Base-by-base conservation (phyloP, 1,140 invertebrate genomes). In the Micrasema minimum region DNA sequence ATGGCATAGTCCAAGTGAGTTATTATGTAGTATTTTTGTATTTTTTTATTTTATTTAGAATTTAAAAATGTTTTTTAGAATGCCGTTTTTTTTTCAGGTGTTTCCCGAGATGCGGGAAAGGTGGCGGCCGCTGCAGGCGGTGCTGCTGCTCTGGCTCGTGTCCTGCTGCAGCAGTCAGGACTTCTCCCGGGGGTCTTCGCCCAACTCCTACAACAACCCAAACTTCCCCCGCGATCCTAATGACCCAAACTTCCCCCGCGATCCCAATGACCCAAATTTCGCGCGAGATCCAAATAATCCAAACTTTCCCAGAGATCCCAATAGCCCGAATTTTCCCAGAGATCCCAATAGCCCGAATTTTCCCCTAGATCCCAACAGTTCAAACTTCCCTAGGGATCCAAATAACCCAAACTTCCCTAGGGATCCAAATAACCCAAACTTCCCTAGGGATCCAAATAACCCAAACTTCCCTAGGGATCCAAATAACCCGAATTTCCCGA, bases 261-360 rank as follows among this genome's bases (percentile, higher is more conserved):
- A 57, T 11, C 53, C 67, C 20, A 38, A 53, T 31, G 43, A 71
- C 38, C 51, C 53, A 7, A 65, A 67, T 26, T 61, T 46, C 59
- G 64, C 37, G 16, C 35, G 14, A 22, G 55, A 67, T 38, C 18
- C 37, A 48, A 16, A 70, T 69, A 43, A 57, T 59, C 68, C 69
- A n/a, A 51, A 51, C 20, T 31, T 48, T 12, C 64, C 75, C 12
- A 76, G 48, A 20, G 69, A 75, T 45, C 74, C 71, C 12, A 68
- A 72, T 22, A 74, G 26, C 14, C 31, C 57, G 11, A 69, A 62
- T 41, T 35, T 50, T 18, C 35, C 69, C 9, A 14, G 38, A 0
- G 66, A 57, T 46, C 50, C 66, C 41, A 7, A 72, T 68, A 43
- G 67, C 37, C 16, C 67, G 35, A 35, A 66, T 20, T 70, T 69